phyloP scores from a whole-genome alignment of 1,140 invertebrate species.

The Semibalanus balanoides region DNA sequence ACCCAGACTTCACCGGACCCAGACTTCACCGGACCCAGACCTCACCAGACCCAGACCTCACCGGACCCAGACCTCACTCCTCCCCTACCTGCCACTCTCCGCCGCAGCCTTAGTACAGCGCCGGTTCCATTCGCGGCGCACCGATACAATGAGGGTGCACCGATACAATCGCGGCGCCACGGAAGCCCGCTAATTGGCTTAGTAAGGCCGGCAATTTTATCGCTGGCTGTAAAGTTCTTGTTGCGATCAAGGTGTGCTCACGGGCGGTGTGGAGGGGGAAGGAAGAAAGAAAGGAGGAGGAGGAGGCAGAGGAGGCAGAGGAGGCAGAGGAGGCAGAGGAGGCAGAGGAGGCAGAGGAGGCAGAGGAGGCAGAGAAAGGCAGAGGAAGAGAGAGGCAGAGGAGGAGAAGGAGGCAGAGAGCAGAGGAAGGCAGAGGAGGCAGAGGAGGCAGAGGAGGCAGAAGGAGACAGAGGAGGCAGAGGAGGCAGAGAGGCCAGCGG shows the following conservation, averaged over 20 bases:
- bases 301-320: neutral
- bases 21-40: no score
- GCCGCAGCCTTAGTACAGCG: no score
- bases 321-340: neutral
- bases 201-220: neutral
- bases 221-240: neutral
- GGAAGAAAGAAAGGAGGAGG: neutral
- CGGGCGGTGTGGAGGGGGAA: neutral
- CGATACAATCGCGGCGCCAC: neutral
- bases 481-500: no score
- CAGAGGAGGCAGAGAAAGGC: neutral
- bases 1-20: no score
- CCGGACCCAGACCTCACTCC: no score
- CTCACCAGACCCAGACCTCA: no score
- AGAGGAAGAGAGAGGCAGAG: neutral
- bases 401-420: no score
- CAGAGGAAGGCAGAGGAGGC: no score
- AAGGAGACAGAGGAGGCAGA: no score
- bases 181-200: neutral
- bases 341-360: neutral
- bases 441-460: no score
- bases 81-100: no score
- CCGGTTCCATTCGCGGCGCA: neutral
- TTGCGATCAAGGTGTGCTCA: neutral
- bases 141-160: neutral